Evolutionary conservation across 23 tunicate species (phyloP), one percentile per base, ranked within the genome.

Genomic region (Aplidium turbinatum): DNA sequence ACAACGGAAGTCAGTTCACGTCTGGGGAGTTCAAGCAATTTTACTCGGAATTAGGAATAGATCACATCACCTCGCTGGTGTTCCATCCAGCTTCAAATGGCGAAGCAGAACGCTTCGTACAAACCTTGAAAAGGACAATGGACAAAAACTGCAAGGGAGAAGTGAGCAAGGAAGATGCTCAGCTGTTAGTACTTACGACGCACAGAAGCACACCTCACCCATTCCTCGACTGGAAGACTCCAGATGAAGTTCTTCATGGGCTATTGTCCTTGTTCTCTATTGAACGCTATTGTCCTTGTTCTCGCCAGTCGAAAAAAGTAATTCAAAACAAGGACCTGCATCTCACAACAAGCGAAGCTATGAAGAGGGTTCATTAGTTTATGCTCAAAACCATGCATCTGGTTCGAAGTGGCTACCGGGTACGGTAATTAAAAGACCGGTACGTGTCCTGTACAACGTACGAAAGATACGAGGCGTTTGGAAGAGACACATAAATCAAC

Each of bases 61-160:
- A 4, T 18, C 72, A 35, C 25, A 7, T 66, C 20, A 66, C 52
- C 4, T 35, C 72, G 9, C 51, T 51, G 27, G 51, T 38, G 16
- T 66, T 35, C 21, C 72, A 66, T 24, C 51, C 72, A 4, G 72
- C 72, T 39, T 66, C 72, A 5, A 66, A 66, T 22, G 72, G 72
- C 4, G 72, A 66, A 38, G 72, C 72, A 11, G 72, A 66, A 9
- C 51, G 72, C 3, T 66, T 66, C 30, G 52, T 66, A 3, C 51
- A 66, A 36, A 66, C 51, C 21, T 66, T 66, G 16, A 66, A 66
- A 38, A 18, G 31, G 2, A 51, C 51, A 3, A 13, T 35, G 20
- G 31, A 13, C 5, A 66, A 66, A 66, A 66, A 38, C 52, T 18
- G 22, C 21, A 25, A 36, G 21, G 50, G 23, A 35, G 51, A 31